These are phyloP conservation scores for Solenopsis invicta DNA, from an alignment of 1,140 invertebrate species.

Conservation along the genomic window DNA sequence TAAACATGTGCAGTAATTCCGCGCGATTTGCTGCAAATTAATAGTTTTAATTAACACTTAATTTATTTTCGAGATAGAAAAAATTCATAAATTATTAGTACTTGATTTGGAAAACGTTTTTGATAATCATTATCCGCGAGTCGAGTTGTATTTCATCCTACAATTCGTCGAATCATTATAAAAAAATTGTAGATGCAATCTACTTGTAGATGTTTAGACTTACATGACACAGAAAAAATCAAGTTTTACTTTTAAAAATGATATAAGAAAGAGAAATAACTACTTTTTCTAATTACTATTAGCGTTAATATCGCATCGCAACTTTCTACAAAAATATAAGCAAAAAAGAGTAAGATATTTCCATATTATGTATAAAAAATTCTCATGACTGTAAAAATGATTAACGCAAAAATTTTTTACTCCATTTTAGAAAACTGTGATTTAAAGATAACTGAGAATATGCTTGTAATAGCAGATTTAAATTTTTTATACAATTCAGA, in stretches of 20 bases:
- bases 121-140: background rate
- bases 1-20: background rate
- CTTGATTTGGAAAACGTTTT: background rate
- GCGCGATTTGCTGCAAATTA: background rate
- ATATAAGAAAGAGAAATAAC: conserved; percentile 37
- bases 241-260: conserved; percentile 28
- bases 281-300: no score
- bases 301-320: conserved; percentile 61
- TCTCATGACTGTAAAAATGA: background rate
- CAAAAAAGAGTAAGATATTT: background rate
- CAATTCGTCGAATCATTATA: conserved; percentile 4
- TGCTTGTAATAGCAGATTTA: background rate
- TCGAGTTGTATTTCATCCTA: background rate
- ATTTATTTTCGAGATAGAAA: background rate
- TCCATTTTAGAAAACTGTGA: background rate
- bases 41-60: conserved; percentile 17
- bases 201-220: background rate
- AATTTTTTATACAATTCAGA: background rate
- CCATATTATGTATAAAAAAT: background rate
- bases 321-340: background rate
- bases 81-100: background rate
- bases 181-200: conserved; percentile 7
- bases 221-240: conserved; percentile 33
- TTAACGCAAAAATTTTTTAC: background rate
- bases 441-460: background rate